Base-by-base conservation (phyloP, 2,113 vertebrate genomes). In the Anguilla japonica region DNA sequence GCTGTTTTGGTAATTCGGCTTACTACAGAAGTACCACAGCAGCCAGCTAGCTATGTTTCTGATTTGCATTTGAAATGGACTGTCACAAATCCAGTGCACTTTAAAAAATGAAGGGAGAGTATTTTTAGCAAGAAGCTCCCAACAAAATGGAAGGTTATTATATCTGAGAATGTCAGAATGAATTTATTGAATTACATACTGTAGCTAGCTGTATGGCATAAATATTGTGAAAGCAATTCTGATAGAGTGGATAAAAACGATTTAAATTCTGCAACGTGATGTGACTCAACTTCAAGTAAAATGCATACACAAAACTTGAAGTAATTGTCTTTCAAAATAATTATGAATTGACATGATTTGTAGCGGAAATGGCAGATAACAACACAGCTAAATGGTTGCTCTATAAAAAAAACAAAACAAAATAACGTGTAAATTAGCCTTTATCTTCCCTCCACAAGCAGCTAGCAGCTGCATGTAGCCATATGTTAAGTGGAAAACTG, bases 61-160 rank as follows among this genome's bases (percentile, higher is more conserved):
- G 2, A 67, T 67, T 67, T 63, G 22, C 60, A 63, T 63, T 9
- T 67, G 60, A 67, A 67, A 67, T 9, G 3, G 5, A 67, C 60
- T 67, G 60, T 67, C 60, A 67, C 18, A 67, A 26, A 67, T 67
- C 60, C 60, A 22, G 60, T 67, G 60, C 60, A 67, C 60, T 34
- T 34, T 26, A 67, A 67, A 67, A 53, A 67, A 67, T 60, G 56
- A 14, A 60, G 18, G 56, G 56, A 26, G 60, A 26, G 22, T 26
- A 67, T 67, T 67, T 67, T 67, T 26, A 67, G 60, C 60, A 67
- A 67, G 60, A 3, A 22, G 60, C 60, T 67, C 60, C 18, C 22
- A 67, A 67, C 60, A 67, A 67, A 67, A 67, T 67, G 60, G 60
- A 20, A 67, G 60, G 60, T 67, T 67, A 67, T 67, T 67, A 67